Conservation (phyloP, 1,140 invertebrate genomes). For the Plectrocnemia conspersa region DNA sequence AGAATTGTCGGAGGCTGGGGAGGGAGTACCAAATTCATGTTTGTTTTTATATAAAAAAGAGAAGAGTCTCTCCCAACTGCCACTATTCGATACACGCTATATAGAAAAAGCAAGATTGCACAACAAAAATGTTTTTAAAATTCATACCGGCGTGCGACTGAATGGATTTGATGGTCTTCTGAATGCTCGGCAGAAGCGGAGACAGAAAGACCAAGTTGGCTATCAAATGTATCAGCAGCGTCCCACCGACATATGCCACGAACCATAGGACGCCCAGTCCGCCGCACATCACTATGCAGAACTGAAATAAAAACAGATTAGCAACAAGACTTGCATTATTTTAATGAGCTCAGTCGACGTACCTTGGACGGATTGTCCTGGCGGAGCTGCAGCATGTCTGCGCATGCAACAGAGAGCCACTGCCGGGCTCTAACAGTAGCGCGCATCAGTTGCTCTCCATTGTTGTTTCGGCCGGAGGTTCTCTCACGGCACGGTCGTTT, state of each 20-base stretch:
- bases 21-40: not conserved
- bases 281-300: conserved; percentile 21
- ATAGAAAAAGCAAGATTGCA: not conserved
- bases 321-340: not conserved
- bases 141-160: conserved; percentile 1
- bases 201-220: conserved; percentile 11
- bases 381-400: conserved; percentile 9
- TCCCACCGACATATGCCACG: conserved; percentile 4
- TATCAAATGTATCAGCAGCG: conserved; percentile 17
- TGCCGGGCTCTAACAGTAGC: conserved; percentile 1
- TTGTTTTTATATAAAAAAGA: not conserved
- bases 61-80: too few species aligned
- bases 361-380: conserved; percentile 28
- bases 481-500: not conserved
- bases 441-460: not conserved
- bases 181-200: conserved; percentile 15
- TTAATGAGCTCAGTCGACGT: not conserved
- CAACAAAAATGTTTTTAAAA: not conserved
- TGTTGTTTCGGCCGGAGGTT: not conserved
- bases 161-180: conserved; percentile 1
- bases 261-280: conserved; percentile 14
- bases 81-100: not conserved
- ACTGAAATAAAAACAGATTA: conserved; percentile 20
- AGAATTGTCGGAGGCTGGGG: not conserved
- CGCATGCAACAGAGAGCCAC: not conserved